phyloP scores from a whole-genome alignment of 2,888 invertebrate species.

The Leptura quadrifasciata region DNA sequence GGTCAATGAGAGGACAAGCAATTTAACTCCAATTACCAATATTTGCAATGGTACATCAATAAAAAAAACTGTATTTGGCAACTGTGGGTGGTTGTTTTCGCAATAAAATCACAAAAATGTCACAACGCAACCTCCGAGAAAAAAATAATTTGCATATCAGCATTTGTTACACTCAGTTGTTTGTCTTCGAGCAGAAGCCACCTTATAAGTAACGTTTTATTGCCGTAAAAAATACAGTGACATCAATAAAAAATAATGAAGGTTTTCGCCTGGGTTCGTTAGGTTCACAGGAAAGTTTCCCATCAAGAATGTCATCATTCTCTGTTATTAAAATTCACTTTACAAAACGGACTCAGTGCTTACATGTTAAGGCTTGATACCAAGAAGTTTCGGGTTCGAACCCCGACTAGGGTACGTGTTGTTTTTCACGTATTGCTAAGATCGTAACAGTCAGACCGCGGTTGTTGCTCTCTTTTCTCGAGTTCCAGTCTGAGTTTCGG shows the following conservation, averaged over 20 bases:
- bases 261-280: not conserved
- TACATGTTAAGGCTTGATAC: no score
- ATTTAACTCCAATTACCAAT: slow-evolving; percentile 6
- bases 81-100: slow-evolving; percentile 36
- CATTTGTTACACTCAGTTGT: slow-evolving; percentile 1
- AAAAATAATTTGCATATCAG: slow-evolving; percentile 43
- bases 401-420: no score
- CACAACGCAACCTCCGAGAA: slow-evolving; percentile 48
- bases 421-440: no score
- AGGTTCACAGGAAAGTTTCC: not conserved
- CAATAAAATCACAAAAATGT: slow-evolving; percentile 31
- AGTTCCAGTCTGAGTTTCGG: no score
- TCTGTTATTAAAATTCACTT: no score
- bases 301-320: not conserved
- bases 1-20: slow-evolving; percentile 7
- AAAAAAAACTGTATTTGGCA: slow-evolving; percentile 6
- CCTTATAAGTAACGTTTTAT: slow-evolving; percentile 3
- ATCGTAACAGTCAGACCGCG: no score
- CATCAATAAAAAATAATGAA: not conserved
- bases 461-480: no score
- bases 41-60: slow-evolving; percentile 4
- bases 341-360: no score
- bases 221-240: not conserved
- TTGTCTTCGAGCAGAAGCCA: slow-evolving; percentile 3
- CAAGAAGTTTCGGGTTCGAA: no score